phyloP scores from a whole-genome alignment of 2,888 invertebrate species.

The Scaptomyza tumidula region DNA sequence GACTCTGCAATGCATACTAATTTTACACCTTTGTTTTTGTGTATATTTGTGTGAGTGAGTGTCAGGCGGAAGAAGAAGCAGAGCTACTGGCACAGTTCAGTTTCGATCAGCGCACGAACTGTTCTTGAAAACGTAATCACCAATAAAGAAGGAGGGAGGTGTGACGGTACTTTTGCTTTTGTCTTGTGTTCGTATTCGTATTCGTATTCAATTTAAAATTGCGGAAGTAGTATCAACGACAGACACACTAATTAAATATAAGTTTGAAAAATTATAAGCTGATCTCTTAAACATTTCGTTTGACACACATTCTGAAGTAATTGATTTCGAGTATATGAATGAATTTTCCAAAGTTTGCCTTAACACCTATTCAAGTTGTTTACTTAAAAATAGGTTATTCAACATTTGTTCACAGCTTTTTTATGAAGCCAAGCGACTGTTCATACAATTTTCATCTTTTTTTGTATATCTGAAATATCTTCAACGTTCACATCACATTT shows the following conservation, averaged over 20 bases:
- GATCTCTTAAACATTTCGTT: conserved; percentile 38
- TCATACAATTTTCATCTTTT: no score
- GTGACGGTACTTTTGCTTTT: conserved; percentile 11
- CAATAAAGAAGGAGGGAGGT: not conserved
- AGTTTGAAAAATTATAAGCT: conserved; percentile 40
- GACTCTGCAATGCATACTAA: conserved; percentile 68
- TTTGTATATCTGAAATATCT: not conserved
- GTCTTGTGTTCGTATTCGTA: conserved; percentile 30
- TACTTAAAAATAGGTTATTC: not conserved
- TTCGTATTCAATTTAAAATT: conserved; percentile 62
- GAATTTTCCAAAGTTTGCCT: not conserved
- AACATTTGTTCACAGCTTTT: no score
- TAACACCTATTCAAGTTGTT: not conserved
- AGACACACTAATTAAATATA: conserved; percentile 35
- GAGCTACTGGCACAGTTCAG: conserved; percentile 54
- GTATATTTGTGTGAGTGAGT: not conserved
- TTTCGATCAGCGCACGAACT: conserved; percentile 37
- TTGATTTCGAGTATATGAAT: conserved; percentile 1
- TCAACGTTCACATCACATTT: no score
- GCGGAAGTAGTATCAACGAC: conserved; percentile 66
- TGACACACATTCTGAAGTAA: conserved; percentile 25
- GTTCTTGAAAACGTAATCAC: conserved; percentile 72
- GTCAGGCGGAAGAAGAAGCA: conserved; percentile 52
- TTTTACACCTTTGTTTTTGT: conserved; percentile 21
- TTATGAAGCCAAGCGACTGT: not conserved